phyloP scores from a whole-genome alignment of 2,888 invertebrate species.

The Bembecia ichneumoniformis region DNA sequence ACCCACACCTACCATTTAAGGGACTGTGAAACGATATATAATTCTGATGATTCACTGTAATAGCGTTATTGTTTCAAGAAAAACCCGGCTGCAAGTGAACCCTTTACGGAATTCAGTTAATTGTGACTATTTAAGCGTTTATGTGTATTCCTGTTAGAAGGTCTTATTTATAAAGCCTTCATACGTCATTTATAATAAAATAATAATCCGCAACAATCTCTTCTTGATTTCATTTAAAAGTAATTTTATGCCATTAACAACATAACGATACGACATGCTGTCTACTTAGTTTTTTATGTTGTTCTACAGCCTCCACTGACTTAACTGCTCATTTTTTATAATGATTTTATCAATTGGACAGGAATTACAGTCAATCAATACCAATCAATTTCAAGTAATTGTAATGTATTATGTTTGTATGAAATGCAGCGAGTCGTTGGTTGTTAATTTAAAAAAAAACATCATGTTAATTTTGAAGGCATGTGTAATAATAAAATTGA shows the following conservation, averaged over 20 bases:
- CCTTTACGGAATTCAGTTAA: too few species aligned
- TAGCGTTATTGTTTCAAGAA: too few species aligned
- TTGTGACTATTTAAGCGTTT: slow-evolving; percentile 28
- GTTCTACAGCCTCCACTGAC: not conserved
- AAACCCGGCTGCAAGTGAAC: too few species aligned
- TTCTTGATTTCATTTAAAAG: slow-evolving; percentile 30
- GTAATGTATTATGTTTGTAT: not conserved
- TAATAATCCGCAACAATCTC: slow-evolving; percentile 4
- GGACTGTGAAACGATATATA: slow-evolving; percentile 46
- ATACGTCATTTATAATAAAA: slow-evolving; percentile 13
- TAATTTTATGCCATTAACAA: slow-evolving; percentile 41
- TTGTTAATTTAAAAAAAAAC: not conserved
- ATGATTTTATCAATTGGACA: not conserved
- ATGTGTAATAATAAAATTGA: too few species aligned
- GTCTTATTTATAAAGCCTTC: too few species aligned
- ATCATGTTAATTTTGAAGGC: too few species aligned
- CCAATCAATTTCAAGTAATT: not conserved
- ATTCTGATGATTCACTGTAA: slow-evolving; percentile 50
- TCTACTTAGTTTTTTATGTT: not conserved
- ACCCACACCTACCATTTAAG: slow-evolving; percentile 48
- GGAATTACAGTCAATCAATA: not conserved
- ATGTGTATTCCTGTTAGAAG: slow-evolving; percentile 9
- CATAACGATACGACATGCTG: slow-evolving; percentile 20
- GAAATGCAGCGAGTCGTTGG: not conserved
- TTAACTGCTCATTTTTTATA: not conserved